These are phyloP conservation scores for Chaetogeoica ovagalla DNA, from an alignment of 2,888 invertebrate species.

Conservation along the genomic window DNA sequence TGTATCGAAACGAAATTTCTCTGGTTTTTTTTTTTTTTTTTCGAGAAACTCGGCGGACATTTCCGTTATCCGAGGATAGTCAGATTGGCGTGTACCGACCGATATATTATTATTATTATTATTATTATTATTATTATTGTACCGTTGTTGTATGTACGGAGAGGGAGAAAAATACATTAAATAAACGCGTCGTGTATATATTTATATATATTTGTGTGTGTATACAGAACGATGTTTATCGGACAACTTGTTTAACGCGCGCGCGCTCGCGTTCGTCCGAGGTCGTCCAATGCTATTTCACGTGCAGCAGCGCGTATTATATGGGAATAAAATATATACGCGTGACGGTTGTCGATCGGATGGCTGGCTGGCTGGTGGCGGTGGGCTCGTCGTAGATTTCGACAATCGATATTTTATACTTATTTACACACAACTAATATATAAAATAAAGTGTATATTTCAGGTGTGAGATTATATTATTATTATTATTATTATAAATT, in stretches of 20 bases:
- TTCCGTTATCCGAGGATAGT: too few relatives aligned
- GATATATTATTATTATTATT: too few relatives aligned
- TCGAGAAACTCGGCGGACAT: too few relatives aligned
- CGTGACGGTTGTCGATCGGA: too few relatives aligned
- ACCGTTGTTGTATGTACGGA: background rate
- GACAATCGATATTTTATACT: conserved; percentile 37
- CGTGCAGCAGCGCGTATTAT: background rate
- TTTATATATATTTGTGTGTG: background rate
- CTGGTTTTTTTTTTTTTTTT: too few relatives aligned
- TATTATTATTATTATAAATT: too few relatives aligned
- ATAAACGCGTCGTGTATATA: conserved; percentile 26
- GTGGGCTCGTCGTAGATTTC: conserved; percentile 47
- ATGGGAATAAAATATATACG: conserved; percentile 1
- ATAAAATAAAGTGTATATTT: background rate
- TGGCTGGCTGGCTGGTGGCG: conserved; percentile 16
- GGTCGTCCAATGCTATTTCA: conserved; percentile 41
- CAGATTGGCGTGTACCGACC: too few relatives aligned
- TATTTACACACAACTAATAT: conserved; percentile 15
- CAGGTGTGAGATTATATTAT: conserved; percentile 18
- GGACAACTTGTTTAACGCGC: conserved; percentile 51
- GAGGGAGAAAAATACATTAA: conserved; percentile 26
- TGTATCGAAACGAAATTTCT: too few relatives aligned
- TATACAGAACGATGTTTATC: conserved; percentile 49
- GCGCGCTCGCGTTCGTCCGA: conserved; percentile 45
- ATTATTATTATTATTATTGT: too few relatives aligned